Percentiles rank a stretch among this genome's conserved stretches.
Evolutionary conservation across 37 sponge, comb jelly and placozoan genomes (phyloP).

Genomic region (Ianthella basta): DNA sequence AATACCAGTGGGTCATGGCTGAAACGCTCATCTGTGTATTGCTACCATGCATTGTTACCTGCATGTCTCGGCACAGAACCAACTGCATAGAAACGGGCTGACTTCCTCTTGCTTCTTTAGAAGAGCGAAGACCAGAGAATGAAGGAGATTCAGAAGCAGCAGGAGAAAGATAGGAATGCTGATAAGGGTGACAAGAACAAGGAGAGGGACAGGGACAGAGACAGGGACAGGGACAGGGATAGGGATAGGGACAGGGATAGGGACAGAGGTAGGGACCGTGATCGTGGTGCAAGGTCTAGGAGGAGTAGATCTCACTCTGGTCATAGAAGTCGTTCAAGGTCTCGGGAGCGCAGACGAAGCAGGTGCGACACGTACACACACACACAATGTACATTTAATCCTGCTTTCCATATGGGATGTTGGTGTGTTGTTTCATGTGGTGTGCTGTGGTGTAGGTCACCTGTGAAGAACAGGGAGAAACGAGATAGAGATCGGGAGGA

Average conservation of each 20-base stretch:
- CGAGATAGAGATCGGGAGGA: constrained; percentile 48
- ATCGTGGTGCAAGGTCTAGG: background rate
- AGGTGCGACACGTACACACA: background rate
- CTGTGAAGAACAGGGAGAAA: too few relatives aligned
- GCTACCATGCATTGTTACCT: too few relatives aligned
- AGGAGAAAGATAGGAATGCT: background rate
- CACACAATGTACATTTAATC: background rate
- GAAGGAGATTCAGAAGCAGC: constrained; percentile 1
- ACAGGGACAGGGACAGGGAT: background rate
- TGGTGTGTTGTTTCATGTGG: too few relatives aligned
- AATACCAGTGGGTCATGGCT: too few relatives aligned
- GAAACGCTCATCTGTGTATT: too few relatives aligned
- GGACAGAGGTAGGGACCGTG: constrained; percentile 2
- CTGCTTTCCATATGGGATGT: background rate
- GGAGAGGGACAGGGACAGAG: too few relatives aligned
- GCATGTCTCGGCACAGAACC: background rate
- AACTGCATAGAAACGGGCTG: too few relatives aligned
- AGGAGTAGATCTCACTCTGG: constrained; percentile 3
- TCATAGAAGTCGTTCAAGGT: constrained; percentile 30
- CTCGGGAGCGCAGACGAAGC: constrained; percentile 7
- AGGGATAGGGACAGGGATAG: background rate
- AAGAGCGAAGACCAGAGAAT: background rate
- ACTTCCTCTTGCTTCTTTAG: background rate
- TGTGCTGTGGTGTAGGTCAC: too few relatives aligned
- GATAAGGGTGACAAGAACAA: background rate